These are phyloP conservation scores for Philotrypesis tridentata DNA, from an alignment of 1,140 invertebrate species.

Conservation along the genomic window DNA sequence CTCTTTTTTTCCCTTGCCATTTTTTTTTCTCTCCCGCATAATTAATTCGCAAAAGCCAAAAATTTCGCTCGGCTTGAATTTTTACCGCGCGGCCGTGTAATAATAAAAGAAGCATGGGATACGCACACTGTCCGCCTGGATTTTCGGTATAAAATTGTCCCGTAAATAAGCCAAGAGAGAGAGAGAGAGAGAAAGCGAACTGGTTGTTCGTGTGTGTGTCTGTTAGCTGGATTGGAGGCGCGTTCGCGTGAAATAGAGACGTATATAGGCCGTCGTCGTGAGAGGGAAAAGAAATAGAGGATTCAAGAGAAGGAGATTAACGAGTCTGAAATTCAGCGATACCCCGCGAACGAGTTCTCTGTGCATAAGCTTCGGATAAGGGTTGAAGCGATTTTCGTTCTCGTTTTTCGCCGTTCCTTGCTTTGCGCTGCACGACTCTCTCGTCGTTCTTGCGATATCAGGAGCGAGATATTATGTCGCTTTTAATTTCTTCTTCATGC, in stretches of 20 bases:
- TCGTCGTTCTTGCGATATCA: no score
- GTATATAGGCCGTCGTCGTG: slow-evolving; percentile 14
- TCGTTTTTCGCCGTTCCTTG: slow-evolving; percentile 5
- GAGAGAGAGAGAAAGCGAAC: no score
- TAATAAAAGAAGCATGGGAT: not conserved
- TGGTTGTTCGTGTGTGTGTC: no score
- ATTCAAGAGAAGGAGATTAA: slow-evolving; percentile 46
- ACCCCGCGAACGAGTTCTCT: not conserved
- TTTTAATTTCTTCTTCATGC: no score
- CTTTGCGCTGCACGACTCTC: not conserved
- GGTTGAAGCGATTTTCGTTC: slow-evolving; percentile 36
- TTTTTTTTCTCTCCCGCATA: no score
- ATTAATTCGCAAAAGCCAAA: not conserved
- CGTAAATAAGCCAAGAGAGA: slow-evolving; percentile 50
- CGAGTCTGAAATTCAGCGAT: slow-evolving; percentile 30
- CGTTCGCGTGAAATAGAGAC: slow-evolving; percentile 46
- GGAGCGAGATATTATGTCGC: no score
- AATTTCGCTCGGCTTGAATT: no score
- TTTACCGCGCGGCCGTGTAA: not conserved
- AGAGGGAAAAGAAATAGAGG: slow-evolving; percentile 25
- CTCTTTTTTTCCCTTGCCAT: not conserved
- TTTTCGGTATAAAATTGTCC: slow-evolving; percentile 38
- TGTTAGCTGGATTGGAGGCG: not conserved
- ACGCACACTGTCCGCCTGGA: slow-evolving; percentile 25
- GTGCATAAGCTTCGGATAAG: slow-evolving; percentile 10